Conservation (phyloP, 35 echinoderm and acorn worm species). For the Antedon bifida region DNA sequence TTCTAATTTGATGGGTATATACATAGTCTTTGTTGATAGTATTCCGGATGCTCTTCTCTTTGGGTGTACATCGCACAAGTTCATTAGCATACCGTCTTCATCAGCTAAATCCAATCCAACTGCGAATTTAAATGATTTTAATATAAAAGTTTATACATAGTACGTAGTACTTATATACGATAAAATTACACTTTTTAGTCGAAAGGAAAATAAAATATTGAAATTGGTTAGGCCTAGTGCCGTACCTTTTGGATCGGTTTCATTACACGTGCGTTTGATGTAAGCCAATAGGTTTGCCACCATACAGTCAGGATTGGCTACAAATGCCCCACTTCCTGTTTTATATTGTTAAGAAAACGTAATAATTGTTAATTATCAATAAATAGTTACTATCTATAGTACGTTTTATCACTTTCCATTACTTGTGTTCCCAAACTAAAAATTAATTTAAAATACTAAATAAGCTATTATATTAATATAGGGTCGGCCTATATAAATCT, state of each 20-base stretch:
- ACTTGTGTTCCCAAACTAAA: too few relatives aligned
- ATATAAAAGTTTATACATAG: too few relatives aligned
- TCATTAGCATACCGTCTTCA: neutral
- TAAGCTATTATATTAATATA: too few relatives aligned
- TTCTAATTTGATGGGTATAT: neutral
- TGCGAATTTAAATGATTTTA: neutral
- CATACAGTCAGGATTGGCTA: neutral
- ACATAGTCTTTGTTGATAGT: neutral
- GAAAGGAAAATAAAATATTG: too few relatives aligned
- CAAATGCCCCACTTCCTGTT: neutral
- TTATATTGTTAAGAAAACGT: neutral
- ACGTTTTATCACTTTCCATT: too few relatives aligned
- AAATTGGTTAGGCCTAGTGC: neutral
- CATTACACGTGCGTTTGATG: neutral
- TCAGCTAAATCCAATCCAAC: neutral
- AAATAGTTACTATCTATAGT: too few relatives aligned
- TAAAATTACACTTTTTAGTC: too few relatives aligned
- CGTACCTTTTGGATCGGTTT: neutral
- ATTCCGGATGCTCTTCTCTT: neutral
- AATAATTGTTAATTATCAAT: too few relatives aligned
- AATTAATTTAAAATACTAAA: too few relatives aligned
- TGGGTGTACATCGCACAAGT: neutral
- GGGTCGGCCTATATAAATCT: too few relatives aligned
- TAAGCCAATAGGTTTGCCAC: neutral
- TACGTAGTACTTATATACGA: too few relatives aligned